A percentile compares a stretch with the other conserved stretches of the same genome.
Conservation (phyloP, 2,797 vertebrate species). For the Trichosurus vulpecula region DNA sequence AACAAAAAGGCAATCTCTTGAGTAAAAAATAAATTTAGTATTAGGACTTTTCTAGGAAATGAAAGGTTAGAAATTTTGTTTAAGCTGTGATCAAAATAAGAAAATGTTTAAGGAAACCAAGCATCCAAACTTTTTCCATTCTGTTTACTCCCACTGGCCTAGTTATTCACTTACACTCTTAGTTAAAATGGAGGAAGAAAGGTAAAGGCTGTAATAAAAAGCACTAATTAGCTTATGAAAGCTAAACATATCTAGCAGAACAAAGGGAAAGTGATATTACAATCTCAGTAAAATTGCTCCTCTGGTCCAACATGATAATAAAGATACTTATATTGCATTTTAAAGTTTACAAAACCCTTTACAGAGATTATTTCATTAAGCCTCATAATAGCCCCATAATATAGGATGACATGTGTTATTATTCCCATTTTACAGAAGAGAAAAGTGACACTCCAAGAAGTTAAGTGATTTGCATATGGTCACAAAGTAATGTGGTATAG, state of each 20-base stretch:
- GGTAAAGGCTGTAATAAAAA: background rate
- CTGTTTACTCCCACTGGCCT: too few relatives aligned
- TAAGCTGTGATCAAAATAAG: background rate
- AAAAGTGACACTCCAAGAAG: background rate
- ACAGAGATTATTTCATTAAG: too few relatives aligned
- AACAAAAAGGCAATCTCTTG: background rate
- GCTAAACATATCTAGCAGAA: slow-evolving; percentile 20
- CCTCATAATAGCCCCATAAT: background rate
- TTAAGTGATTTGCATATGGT: background rate
- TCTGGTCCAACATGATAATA: background rate
- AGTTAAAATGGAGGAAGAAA: background rate
- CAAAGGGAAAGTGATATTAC: background rate
- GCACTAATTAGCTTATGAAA: background rate
- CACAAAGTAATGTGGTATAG: background rate
- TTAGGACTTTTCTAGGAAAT: background rate
- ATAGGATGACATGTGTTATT: too few relatives aligned
- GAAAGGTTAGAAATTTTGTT: slow-evolving; percentile 5
- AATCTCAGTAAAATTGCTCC: background rate
- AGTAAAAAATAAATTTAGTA: background rate
- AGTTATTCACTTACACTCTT: background rate
- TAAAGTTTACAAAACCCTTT: too few relatives aligned
- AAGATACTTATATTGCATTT: too few relatives aligned
- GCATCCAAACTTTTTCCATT: background rate
- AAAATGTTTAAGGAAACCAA: background rate
- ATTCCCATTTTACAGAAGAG: too few relatives aligned